phyloP scores from a whole-genome alignment of 2,797 vertebrate genomes.

The Sebastes baramenuke region DNA sequence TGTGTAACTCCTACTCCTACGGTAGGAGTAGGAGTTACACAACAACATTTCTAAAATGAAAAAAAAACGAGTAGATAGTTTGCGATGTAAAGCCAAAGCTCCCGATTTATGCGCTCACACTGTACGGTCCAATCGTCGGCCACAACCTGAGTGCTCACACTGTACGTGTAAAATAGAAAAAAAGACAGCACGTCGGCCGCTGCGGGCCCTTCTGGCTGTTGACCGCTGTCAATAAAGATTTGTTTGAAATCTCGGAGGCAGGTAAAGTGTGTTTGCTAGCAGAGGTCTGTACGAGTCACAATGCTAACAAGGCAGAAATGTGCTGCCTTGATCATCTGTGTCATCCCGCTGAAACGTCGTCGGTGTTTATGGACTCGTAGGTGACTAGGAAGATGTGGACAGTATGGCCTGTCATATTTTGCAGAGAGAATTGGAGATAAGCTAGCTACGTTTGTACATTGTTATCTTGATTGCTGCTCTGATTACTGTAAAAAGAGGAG shows the following conservation, averaged over 20 bases:
- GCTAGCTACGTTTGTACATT: not conserved
- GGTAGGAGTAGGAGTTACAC: too few relatives aligned
- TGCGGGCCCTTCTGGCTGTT: not conserved
- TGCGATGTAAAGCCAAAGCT: not conserved
- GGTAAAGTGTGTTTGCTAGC: not conserved
- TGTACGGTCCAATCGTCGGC: too few relatives aligned
- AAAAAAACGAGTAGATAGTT: not conserved
- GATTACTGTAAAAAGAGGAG: not conserved
- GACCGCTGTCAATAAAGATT: not conserved
- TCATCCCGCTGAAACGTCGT: not conserved
- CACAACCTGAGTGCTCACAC: too few relatives aligned
- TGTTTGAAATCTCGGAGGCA: not conserved
- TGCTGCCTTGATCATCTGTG: not conserved
- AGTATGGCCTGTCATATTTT: not conserved
- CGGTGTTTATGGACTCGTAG: not conserved
- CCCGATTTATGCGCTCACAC: too few relatives aligned
- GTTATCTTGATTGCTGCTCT: not conserved
- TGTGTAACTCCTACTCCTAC: not conserved
- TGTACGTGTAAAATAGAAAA: too few relatives aligned
- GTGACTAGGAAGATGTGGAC: not conserved
- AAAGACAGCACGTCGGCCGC: too few relatives aligned
- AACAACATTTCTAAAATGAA: too few relatives aligned
- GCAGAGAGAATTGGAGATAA: not conserved
- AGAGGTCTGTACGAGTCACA: not conserved
- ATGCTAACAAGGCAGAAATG: not conserved